Conservation (phyloP, 2,888 invertebrate species). For the Drepana falcataria region DNA sequence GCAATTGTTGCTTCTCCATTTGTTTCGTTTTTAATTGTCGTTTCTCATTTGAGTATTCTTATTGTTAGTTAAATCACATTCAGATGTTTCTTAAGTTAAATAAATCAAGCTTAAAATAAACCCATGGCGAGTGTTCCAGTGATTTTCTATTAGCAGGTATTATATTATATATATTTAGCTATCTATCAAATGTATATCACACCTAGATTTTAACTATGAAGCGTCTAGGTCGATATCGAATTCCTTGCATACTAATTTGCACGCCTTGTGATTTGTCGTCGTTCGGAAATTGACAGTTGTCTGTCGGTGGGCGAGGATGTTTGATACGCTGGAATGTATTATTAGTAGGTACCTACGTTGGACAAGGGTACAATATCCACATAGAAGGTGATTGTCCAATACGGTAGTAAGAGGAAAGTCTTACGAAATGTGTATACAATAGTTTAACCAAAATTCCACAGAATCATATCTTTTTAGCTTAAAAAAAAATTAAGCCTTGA, state of each 20-base stretch:
- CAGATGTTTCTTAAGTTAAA: too few relatives aligned
- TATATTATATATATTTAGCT: too few relatives aligned
- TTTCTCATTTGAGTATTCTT: not conserved
- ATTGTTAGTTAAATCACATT: not conserved
- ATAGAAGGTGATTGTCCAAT: not conserved
- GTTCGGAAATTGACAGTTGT: not conserved
- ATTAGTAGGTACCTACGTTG: not conserved
- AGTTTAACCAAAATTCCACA: too few relatives aligned
- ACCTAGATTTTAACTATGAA: too few relatives aligned
- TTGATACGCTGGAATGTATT: not conserved
- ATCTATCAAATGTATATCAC: too few relatives aligned
- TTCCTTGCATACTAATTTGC: not conserved
- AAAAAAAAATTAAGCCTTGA: too few relatives aligned
- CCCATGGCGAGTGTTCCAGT: too few relatives aligned
- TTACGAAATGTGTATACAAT: too few relatives aligned
- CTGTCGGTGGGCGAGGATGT: not conserved
- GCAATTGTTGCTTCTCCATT: not conserved
- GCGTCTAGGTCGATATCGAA: not conserved
- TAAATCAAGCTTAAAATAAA: too few relatives aligned
- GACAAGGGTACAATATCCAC: not conserved
- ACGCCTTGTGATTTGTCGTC: not conserved
- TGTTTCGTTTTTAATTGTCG: slow-evolving; percentile 13
- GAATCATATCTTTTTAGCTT: too few relatives aligned
- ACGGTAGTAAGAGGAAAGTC: too few relatives aligned
- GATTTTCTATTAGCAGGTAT: too few relatives aligned